Evolutionary conservation across 2,797 vertebrate genomes (phyloP).

Genomic region (Hypotaenidia okinawae): DNA sequence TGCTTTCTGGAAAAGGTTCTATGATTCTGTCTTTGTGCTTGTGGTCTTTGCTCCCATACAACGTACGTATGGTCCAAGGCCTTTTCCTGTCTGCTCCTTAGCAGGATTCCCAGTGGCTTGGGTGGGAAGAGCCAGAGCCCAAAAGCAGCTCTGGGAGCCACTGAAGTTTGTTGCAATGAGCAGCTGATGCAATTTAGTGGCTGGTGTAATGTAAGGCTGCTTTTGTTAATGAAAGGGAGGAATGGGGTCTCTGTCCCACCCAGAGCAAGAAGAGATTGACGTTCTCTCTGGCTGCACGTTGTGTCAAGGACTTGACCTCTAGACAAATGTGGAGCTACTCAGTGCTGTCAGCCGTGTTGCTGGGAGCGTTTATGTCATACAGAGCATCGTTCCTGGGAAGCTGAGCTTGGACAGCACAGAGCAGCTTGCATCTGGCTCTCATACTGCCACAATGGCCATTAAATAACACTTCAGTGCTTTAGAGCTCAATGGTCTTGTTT

Average conservation of each 20-base stretch:
- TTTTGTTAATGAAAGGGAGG: neutral
- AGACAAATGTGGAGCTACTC: neutral
- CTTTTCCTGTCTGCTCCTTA: neutral
- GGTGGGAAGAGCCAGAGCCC: neutral
- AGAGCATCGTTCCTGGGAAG: neutral
- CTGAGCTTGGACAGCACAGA: neutral
- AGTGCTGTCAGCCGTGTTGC: neutral
- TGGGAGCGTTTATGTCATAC: neutral
- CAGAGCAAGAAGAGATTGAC: neutral
- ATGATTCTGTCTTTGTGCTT: neutral
- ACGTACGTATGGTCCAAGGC: neutral
- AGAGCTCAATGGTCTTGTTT: neutral
- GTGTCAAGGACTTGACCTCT: neutral
- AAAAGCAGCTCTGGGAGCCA: neutral
- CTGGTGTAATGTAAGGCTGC: neutral
- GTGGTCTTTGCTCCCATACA: neutral
- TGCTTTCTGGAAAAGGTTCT: neutral
- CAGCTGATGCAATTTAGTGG: fast-evolving
- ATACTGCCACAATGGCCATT: neutral
- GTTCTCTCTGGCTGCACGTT: neutral
- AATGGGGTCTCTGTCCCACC: neutral
- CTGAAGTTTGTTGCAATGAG: neutral
- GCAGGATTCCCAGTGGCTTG: neutral
- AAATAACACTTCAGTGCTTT: neutral
- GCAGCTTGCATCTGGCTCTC: slow-evolving; percentile 1